Evolutionary conservation across 2,113 vertebrate species (phyloP).

Genomic region (Solea senegalensis): DNA sequence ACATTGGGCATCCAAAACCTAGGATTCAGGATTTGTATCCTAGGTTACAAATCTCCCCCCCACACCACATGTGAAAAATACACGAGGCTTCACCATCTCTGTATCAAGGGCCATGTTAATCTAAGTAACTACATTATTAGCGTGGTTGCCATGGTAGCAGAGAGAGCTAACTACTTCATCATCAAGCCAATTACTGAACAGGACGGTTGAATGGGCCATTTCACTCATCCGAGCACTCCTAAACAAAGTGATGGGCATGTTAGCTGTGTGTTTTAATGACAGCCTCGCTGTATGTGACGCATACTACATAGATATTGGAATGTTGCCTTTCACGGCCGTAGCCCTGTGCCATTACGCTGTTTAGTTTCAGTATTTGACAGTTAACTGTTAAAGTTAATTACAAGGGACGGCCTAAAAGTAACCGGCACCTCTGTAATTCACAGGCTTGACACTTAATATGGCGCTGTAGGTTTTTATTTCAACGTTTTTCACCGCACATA

Average conservation of each 20-base stretch:
- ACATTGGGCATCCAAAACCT: background rate
- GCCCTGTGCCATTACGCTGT: background rate
- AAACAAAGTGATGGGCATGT: background rate
- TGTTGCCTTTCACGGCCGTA: constrained; percentile 9
- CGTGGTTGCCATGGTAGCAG: constrained; percentile 15
- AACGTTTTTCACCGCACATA: background rate
- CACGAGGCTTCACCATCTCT: background rate
- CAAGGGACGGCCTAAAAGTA: background rate
- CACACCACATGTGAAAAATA: background rate
- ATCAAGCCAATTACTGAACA: constrained; percentile 29
- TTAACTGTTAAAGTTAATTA: background rate
- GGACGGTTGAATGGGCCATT: background rate
- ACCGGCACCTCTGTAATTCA: background rate
- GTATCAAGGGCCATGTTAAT: constrained; percentile 7
- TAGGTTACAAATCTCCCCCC: background rate
- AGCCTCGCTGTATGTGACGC: background rate
- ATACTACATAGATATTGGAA: background rate
- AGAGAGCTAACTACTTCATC: constrained; percentile 24
- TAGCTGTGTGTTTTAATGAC: constrained; percentile 8
- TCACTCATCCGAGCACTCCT: background rate
- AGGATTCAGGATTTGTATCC: background rate
- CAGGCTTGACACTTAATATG: background rate
- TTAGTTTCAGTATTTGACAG: constrained; percentile 18
- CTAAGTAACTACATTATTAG: constrained; percentile 14
- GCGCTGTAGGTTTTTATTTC: too few species aligned